Evolutionary conservation across 1,140 invertebrate species (phyloP).

Genomic region (Drosophila micromelanica): DNA sequence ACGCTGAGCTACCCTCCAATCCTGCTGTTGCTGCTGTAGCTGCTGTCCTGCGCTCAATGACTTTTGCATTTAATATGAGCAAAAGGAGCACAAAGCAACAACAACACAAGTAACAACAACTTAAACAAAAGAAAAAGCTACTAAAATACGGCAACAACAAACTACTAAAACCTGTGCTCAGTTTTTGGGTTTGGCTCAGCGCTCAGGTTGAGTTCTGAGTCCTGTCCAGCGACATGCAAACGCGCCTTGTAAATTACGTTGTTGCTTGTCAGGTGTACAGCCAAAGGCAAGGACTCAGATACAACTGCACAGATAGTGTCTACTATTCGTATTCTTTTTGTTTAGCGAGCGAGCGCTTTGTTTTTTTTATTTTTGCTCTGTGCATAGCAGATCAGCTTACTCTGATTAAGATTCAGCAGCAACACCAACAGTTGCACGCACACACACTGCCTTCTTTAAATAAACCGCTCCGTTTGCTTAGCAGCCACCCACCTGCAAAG

Average conservation of each 20-base stretch:
- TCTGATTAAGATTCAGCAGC: conserved; percentile 78
- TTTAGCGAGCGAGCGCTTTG: conserved; percentile 52
- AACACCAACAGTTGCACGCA: conserved; percentile 40
- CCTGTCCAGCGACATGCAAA: conserved; percentile 76
- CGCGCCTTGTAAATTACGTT: conserved; percentile 75
- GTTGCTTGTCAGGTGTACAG: conserved; percentile 61
- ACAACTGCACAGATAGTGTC: conserved; percentile 48
- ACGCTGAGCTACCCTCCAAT: neutral
- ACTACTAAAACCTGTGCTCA: conserved; percentile 45
- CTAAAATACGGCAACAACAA: conserved; percentile 29
- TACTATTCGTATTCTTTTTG: conserved; percentile 41
- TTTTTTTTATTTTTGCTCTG: conserved; percentile 25
- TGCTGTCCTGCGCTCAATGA: conserved; percentile 78
- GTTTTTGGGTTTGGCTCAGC: conserved; percentile 40
- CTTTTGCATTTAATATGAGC: conserved; percentile 82
- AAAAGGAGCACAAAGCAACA: conserved; percentile 24
- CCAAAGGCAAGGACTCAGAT: conserved; percentile 60
- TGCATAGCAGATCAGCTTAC: conserved; percentile 74
- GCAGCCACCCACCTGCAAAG: conserved; percentile 4
- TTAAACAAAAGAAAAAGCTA: conserved; percentile 14
- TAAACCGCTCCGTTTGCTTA: conserved; percentile 4
- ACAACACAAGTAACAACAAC: conserved; percentile 2
- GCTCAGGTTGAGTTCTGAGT: conserved; percentile 47
- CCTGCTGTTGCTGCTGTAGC: conserved; percentile 39
- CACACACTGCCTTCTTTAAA: neutral